Conservation (phyloP, 2,797 vertebrate genomes). For the Malurus leucopterus region DNA sequence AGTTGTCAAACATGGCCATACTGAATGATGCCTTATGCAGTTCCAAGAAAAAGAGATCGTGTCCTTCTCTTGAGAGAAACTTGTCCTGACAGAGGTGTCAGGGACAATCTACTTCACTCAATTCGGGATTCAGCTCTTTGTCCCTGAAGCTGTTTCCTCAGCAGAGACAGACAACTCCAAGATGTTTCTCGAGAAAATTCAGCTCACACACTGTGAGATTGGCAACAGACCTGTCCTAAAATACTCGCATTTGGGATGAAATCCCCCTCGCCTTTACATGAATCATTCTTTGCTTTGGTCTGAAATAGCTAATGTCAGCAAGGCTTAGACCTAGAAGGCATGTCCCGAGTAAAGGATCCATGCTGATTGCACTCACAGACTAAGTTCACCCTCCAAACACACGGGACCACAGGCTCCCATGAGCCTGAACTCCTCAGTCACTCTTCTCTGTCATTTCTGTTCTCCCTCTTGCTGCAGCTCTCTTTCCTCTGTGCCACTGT, state of each 20-base stretch:
- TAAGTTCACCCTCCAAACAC: accelerated
- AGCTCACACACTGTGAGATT: not conserved
- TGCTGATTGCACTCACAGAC: not conserved
- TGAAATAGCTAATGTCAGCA: not conserved
- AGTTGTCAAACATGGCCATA: not conserved
- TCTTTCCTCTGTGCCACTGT: not conserved
- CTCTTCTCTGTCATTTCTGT: not conserved
- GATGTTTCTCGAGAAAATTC: constrained; percentile 4
- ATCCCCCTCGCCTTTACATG: accelerated
- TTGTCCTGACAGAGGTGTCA: constrained; percentile 52
- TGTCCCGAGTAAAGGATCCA: accelerated
- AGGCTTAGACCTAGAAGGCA: not conserved
- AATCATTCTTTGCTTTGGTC: not conserved
- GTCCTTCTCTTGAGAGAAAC: constrained; percentile 33
- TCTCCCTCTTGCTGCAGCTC: not conserved
- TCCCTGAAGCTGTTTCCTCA: constrained; percentile 4
- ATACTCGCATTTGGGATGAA: not conserved
- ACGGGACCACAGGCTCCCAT: accelerated
- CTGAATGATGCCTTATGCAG: not conserved
- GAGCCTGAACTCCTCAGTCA: accelerated
- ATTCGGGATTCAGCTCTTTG: not conserved
- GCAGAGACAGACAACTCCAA: not conserved
- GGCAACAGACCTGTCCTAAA: not conserved
- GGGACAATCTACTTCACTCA: constrained; percentile 43
- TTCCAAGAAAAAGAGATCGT: not conserved